Base-by-base conservation (phyloP, 2,113 vertebrate genomes). In the Pedetes capensis region DNA sequence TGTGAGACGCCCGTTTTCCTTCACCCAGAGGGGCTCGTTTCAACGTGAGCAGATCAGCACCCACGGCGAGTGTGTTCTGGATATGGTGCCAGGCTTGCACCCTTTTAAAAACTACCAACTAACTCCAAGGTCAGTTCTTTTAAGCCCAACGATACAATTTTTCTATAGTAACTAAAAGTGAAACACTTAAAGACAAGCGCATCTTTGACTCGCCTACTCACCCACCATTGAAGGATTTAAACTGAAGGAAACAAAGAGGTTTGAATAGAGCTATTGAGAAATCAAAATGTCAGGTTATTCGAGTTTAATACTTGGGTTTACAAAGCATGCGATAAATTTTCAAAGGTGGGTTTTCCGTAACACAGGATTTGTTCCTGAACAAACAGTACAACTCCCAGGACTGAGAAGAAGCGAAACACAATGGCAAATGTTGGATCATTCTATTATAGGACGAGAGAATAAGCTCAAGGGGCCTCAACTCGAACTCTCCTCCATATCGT, bases 231-330 rank as follows among this genome's bases (percentile, higher is more conserved):
- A 96, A 72, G 85, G 95, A 88, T 80, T 53, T 59, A 59, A 96
- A 64, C 39, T 37, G 34, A 69, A 83, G 59, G 34, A 89, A 88
- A 94, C 0, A 2, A 57, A 93, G 63, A 64, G 34, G 61, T 84
- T 63, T 79, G 49, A 92, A 76, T 22, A 85, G 76, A 66, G 78
- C 39, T 39, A 79, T 42, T 63, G 71, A 94, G 39, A 93, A 81
- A 63, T 64, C 83, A 81, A 89, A 92, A 89, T 81, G 78, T 79
- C 76, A 89, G 78, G 59, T 80, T 51, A 95, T 78, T 87, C 57
- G 59, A 42, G 82, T 87, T 83, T 88, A 59, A 49, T 66, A 47
- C 64, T 71, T 81, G 37, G 32, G 44, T 84, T 92, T 74, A 93
- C 25, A 47, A 71, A 85, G 16, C n/a, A 42, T 1, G 0, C 12